These are phyloP conservation scores for Cebus imitator DNA, from an alignment of 2,113 vertebrate genomes.

Conservation along the genomic window DNA sequence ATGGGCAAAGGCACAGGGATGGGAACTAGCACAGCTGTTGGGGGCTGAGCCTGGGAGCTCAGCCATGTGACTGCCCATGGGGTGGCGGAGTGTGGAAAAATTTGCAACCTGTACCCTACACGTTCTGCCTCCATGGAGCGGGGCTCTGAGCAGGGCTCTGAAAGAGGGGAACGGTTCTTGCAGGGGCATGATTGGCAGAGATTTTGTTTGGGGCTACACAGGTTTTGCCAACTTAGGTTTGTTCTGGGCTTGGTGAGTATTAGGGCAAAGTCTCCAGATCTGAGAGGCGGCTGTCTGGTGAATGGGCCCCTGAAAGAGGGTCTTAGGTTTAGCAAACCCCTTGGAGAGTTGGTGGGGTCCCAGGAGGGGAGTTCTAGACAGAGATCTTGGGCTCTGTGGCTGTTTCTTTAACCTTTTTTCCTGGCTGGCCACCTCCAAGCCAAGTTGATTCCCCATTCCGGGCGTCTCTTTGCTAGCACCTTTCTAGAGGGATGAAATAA, in stretches of 20 bases:
- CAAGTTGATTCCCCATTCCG: not conserved
- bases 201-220: not conserved
- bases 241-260: not conserved
- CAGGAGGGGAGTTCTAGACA: not conserved
- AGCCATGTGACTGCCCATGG: too few relatives aligned
- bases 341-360: not conserved
- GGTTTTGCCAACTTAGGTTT: not conserved
- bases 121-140: not conserved
- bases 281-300: not conserved
- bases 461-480: not conserved
- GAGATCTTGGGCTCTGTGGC: not conserved
- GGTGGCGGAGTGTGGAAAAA: not conserved
- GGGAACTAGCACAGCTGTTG: not conserved
- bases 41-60: too few relatives aligned
- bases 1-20: not conserved
- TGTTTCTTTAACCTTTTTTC: not conserved
- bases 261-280: not conserved
- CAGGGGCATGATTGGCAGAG: not conserved
- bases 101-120: not conserved
- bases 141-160: not conserved
- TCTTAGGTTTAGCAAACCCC: not conserved
- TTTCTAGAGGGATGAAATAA: slow-evolving; percentile 52
- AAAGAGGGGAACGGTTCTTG: not conserved
- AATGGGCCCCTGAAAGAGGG: not conserved
- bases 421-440: not conserved